Conservation (phyloP, 2,888 invertebrate species). For the Nomada ruficornis region DNA sequence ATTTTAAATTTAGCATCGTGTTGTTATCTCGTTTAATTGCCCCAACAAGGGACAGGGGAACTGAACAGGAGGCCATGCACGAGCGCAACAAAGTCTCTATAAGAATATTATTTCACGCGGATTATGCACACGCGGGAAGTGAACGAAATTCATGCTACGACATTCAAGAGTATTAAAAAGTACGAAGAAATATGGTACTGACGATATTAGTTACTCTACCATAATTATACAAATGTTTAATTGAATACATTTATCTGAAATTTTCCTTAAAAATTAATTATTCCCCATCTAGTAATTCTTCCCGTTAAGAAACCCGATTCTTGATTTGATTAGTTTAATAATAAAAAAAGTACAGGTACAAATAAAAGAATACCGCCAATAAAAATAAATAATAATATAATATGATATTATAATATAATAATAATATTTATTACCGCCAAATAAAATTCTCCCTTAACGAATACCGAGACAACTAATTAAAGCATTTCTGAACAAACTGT, state of each 20-base stretch:
- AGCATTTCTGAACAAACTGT: no score
- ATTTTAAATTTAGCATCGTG: slow-evolving; percentile 19
- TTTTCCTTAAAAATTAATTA: not conserved
- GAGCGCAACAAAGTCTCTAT: not conserved
- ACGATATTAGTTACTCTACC: not conserved
- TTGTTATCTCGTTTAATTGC: slow-evolving; percentile 17
- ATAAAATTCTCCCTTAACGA: no score
- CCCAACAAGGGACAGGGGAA: not conserved
- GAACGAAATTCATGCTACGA: slow-evolving; percentile 4
- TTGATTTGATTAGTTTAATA: no score
- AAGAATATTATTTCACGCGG: slow-evolving; percentile 1
- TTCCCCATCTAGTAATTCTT: not conserved
- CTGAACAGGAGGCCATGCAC: not conserved
- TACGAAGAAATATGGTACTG: not conserved
- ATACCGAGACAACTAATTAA: no score
- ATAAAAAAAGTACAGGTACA: no score
- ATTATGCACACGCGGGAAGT: not conserved
- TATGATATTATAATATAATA: no score
- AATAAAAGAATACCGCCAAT: no score
- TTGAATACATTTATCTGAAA: not conserved
- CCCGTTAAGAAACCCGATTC: not conserved
- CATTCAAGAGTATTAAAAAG: not conserved
- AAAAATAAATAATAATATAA: no score
- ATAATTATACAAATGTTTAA: not conserved
- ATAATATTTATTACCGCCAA: no score